These are phyloP conservation scores for Apodemus sylvaticus DNA, from an alignment of 2,113 vertebrate species.

Conservation along the genomic window DNA sequence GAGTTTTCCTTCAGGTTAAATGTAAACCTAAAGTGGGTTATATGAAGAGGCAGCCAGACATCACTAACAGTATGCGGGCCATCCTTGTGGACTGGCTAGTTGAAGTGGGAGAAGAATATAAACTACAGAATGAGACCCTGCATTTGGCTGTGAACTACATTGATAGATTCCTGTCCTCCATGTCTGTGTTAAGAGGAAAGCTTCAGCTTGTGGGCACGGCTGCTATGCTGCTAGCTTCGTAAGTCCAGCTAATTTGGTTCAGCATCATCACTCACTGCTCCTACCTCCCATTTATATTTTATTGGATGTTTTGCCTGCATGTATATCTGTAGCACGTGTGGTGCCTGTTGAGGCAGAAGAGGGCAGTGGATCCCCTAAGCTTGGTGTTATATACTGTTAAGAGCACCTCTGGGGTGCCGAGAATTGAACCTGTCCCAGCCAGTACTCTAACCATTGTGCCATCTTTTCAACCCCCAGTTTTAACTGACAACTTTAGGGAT, in stretches of 20 bases:
- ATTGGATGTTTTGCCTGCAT: neutral
- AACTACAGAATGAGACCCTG: slow-evolving; percentile 96
- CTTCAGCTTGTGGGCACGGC: slow-evolving; percentile 98
- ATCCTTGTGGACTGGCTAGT: slow-evolving; percentile 99
- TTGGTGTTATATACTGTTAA: neutral
- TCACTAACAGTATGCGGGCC: slow-evolving; percentile 97
- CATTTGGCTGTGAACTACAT: slow-evolving; percentile 99
- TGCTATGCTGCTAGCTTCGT: slow-evolving; percentile 98
- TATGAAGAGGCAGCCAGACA: slow-evolving; percentile 99
- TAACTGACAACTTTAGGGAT: neutral
- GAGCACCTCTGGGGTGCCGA: neutral
- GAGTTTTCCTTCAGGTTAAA: slow-evolving; percentile 87
- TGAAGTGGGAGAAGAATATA: slow-evolving; percentile 99
- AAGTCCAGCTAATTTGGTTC: slow-evolving; percentile 81
- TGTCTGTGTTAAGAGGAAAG: slow-evolving; percentile 98
- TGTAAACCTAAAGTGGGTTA: slow-evolving; percentile 94
- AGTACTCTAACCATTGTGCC: neutral
- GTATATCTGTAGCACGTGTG: neutral
- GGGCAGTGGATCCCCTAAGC: neutral
- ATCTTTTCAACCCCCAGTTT: neutral
- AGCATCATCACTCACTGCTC: neutral
- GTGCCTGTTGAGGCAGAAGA: neutral
- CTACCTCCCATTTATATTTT: neutral
- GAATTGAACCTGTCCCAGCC: neutral
- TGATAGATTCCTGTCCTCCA: slow-evolving; percentile 97